Evolutionary conservation across 1,140 invertebrate genomes (phyloP).

Genomic region (Grapholita molesta): DNA sequence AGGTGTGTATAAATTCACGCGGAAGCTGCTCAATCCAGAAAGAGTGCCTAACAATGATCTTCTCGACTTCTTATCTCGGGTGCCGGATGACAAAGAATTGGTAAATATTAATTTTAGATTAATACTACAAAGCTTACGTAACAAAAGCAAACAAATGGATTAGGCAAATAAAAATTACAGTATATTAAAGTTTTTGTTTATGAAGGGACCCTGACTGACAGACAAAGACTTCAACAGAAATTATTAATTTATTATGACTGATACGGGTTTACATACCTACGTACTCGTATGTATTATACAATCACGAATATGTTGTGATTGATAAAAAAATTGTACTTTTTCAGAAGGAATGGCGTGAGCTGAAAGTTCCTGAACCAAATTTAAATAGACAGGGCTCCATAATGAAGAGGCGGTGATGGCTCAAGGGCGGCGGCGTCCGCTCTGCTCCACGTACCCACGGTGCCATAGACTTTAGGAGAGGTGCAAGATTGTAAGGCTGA

Average conservation of each 20-base stretch:
- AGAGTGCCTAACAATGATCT: slow-evolving; percentile 97
- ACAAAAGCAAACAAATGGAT: no score
- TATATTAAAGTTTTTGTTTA: no score
- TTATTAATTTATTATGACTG: no score
- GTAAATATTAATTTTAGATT: slow-evolving; percentile 76
- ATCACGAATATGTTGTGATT: no score
- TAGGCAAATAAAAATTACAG: no score
- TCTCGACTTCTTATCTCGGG: slow-evolving; percentile 95
- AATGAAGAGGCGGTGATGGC: slow-evolving; percentile 39
- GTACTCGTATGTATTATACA: no score
- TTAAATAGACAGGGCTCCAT: slow-evolving; percentile 37
- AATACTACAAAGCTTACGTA: neutral
- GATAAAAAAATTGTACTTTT: no score
- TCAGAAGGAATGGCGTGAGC: slow-evolving; percentile 71
- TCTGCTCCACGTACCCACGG: neutral
- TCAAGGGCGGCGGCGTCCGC: neutral
- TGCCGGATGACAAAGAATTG: slow-evolving; percentile 95
- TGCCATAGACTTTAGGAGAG: slow-evolving; percentile 16
- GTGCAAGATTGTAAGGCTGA: neutral
- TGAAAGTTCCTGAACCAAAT: slow-evolving; percentile 61
- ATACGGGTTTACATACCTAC: no score
- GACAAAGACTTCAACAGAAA: no score
- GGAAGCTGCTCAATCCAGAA: slow-evolving; percentile 93
- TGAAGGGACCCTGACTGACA: no score
- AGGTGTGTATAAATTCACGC: slow-evolving; percentile 97